Evolutionary conservation across 2,113 vertebrate genomes (phyloP).

Genomic region (Nesogale talazaci): DNA sequence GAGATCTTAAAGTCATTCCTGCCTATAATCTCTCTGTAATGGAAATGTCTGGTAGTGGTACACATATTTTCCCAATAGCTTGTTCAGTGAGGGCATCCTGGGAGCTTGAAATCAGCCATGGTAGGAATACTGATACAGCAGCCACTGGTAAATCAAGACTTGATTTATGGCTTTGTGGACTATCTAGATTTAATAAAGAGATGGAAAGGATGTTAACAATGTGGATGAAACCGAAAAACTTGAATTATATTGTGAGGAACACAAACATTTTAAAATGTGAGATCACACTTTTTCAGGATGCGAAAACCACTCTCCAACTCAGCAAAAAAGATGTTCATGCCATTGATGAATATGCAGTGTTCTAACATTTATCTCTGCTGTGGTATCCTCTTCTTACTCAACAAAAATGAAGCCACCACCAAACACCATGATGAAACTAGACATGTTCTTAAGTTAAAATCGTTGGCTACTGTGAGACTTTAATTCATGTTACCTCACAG

Average conservation of each 20-base stretch:
- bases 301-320: not conserved
- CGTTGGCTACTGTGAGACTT: not conserved
- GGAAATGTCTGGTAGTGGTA: rapidly evolving
- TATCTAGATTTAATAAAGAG: conserved; percentile 4
- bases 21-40: rapidly evolving
- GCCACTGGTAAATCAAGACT: not conserved
- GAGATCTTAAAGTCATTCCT: not conserved
- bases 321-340: not conserved
- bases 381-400: conserved; percentile 15
- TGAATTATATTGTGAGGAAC: not conserved
- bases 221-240: not conserved
- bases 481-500: not conserved
- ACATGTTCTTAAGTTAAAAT: conserved; percentile 16
- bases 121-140: not conserved
- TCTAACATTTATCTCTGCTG: conserved; percentile 6
- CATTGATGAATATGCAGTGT: conserved; percentile 13
- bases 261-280: not conserved
- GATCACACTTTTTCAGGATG: not conserved
- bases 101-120: not conserved
- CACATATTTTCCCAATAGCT: not conserved
- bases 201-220: not conserved
- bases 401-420: not conserved
- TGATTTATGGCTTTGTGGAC: not conserved
- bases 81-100: rapidly evolving
- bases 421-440: not conserved